These are phyloP conservation scores for Leptonema lineaticorne DNA, from an alignment of 1,140 invertebrate genomes.

Conservation along the genomic window DNA sequence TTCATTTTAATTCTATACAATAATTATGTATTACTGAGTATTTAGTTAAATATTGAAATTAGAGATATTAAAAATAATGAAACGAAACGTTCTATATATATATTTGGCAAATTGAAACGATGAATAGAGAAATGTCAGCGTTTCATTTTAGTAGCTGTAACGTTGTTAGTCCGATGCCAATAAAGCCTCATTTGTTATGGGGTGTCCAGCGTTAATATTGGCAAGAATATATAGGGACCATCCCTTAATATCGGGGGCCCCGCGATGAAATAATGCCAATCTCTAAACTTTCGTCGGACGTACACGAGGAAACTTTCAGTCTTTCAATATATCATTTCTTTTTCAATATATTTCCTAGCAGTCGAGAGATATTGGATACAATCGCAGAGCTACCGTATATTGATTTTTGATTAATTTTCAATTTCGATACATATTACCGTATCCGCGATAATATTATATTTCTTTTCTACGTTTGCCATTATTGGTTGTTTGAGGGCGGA, in stretches of 20 bases:
- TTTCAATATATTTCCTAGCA: not conserved
- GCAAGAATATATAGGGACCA: not conserved
- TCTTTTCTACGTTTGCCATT: too few relatives aligned
- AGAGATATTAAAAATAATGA: too few relatives aligned
- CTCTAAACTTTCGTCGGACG: slow-evolving; percentile 4
- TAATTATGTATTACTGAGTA: too few relatives aligned
- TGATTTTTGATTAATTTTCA: not conserved
- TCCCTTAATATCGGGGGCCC: slow-evolving; percentile 7
- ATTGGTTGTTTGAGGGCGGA: too few relatives aligned
- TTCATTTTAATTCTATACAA: too few relatives aligned
- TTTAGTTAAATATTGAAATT: too few relatives aligned
- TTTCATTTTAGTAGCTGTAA: too few relatives aligned
- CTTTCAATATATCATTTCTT: slow-evolving; percentile 11
- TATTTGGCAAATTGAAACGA: not conserved
- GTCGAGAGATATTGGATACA: not conserved
- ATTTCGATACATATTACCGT: too few relatives aligned
- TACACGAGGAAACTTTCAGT: slow-evolving; percentile 7
- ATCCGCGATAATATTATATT: too few relatives aligned
- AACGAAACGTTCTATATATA: not conserved
- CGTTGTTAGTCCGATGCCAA: slow-evolving; percentile 15
- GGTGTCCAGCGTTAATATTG: slow-evolving; percentile 17
- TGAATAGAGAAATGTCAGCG: not conserved
- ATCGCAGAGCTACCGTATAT: not conserved
- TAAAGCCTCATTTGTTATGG: slow-evolving; percentile 23
- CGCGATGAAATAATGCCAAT: slow-evolving; percentile 15